Conservation (phyloP, 2,888 invertebrate species). For the Hirtodrosophila trivittata region DNA sequence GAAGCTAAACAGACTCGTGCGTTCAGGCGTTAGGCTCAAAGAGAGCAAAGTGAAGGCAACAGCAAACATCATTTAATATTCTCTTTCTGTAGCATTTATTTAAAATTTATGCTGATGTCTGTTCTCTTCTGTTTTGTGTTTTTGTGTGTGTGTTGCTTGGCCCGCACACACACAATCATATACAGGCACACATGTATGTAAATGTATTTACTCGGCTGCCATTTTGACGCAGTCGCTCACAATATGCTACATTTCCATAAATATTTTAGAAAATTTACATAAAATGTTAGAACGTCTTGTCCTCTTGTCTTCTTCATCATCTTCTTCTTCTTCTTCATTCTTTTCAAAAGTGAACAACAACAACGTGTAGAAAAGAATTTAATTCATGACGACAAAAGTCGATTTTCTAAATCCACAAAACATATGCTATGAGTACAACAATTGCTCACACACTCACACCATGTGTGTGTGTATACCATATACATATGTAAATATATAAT, state of each 20-base stretch:
- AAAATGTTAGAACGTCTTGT: conserved; percentile 64
- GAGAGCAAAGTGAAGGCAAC: conserved; percentile 10
- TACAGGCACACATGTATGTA: conserved; percentile 41
- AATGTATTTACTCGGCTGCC: conserved; percentile 71
- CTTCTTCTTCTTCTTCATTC: background rate
- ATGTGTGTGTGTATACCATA: background rate
- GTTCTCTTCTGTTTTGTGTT: conserved; percentile 24
- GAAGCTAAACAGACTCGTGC: conserved; percentile 12
- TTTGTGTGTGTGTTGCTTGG: conserved; percentile 36
- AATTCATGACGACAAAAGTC: conserved; percentile 78
- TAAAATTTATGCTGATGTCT: conserved; percentile 78
- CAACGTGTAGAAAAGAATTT: conserved; percentile 58
- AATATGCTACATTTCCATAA: conserved; percentile 80
- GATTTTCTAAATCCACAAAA: conserved; percentile 72
- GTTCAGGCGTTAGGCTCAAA: conserved; percentile 13
- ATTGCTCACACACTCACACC: conserved; percentile 10
- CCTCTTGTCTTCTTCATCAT: conserved; percentile 5
- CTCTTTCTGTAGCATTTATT: conserved; percentile 73
- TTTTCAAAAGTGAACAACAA: background rate
- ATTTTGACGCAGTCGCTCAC: conserved; percentile 74
- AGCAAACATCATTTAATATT: conserved; percentile 69
- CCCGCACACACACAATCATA: conserved; percentile 26
- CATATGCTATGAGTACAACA: conserved; percentile 53
- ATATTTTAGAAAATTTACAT: conserved; percentile 80
- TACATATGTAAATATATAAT: conserved; percentile 38